Conservation (phyloP, 1,140 invertebrate genomes). For the Chironomus striatipennis region DNA sequence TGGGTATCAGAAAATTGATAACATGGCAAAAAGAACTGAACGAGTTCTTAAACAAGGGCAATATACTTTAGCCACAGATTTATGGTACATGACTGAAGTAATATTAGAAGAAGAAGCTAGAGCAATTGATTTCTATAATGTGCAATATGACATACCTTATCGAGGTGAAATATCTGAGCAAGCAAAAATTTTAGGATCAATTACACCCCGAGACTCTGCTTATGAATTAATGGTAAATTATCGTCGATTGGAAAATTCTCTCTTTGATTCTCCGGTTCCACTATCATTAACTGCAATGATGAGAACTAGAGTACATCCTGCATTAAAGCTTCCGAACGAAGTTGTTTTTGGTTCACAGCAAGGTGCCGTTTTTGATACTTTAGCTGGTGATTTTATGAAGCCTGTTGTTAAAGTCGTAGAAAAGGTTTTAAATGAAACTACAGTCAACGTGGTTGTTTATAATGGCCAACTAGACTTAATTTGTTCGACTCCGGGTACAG, state of each 20-base stretch:
- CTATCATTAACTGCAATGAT: constrained; percentile 50
- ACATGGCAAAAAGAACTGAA: constrained; percentile 43
- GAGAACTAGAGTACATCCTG: constrained; percentile 57
- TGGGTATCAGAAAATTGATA: constrained; percentile 47
- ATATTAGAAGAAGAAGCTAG: constrained; percentile 48
- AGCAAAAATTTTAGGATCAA: constrained; percentile 19
- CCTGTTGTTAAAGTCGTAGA: constrained; percentile 65
- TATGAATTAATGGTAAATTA: constrained; percentile 5
- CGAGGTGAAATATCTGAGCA: background rate
- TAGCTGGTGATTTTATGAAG: constrained; percentile 74
- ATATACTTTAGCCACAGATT: constrained; percentile 51
- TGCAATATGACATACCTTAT: constrained; percentile 43
- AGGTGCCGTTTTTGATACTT: constrained; percentile 50
- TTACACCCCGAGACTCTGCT: constrained; percentile 27
- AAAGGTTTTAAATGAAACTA: constrained; percentile 56
- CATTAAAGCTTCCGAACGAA: constrained; percentile 51
- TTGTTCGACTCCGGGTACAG: constrained; percentile 55
- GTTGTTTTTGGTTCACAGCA: constrained; percentile 55
- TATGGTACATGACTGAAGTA: constrained; percentile 55
- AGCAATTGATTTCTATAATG: constrained; percentile 73
- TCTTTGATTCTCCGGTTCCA: constrained; percentile 4
- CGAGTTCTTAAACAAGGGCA: constrained; percentile 43
- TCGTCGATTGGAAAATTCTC: background rate
- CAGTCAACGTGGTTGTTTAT: constrained; percentile 35
- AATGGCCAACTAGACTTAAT: constrained; percentile 55